Evolutionary conservation across 2,797 vertebrate species (phyloP).

Genomic region (Falco berigora): DNA sequence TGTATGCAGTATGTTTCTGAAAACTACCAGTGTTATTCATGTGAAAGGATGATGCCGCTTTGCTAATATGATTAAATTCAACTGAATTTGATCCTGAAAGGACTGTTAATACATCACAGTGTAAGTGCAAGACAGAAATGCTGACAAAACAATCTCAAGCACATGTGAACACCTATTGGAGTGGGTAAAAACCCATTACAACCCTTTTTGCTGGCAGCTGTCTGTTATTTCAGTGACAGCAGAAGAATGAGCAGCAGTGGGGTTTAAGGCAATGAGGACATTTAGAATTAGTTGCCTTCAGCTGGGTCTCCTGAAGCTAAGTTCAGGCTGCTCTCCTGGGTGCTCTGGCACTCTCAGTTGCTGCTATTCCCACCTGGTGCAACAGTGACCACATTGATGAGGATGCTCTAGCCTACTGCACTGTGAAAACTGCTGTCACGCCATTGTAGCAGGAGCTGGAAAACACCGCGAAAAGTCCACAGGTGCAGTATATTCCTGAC

Average conservation of each 20-base stretch:
- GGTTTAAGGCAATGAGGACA: not conserved
- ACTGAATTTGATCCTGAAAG: not conserved
- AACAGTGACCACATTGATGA: accelerated
- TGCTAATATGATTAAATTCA: not conserved
- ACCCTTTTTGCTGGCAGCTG: accelerated
- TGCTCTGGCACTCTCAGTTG: accelerated
- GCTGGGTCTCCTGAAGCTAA: not conserved
- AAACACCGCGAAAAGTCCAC: not conserved
- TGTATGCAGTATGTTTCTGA: not conserved
- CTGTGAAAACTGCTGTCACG: not conserved
- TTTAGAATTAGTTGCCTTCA: not conserved
- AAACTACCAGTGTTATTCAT: not conserved
- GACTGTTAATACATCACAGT: not conserved
- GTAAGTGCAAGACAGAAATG: not conserved
- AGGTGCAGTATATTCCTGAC: not conserved
- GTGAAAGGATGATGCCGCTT: accelerated
- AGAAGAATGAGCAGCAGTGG: not conserved
- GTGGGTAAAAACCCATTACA: not conserved
- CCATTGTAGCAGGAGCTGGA: not conserved
- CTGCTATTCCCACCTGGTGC: not conserved
- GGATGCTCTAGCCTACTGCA: not conserved
- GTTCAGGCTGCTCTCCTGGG: not conserved
- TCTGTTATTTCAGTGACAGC: not conserved
- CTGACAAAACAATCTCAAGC: not conserved
- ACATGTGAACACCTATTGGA: not conserved